Conservation (phyloP, 2,888 invertebrate genomes). For the Seira musarum region DNA sequence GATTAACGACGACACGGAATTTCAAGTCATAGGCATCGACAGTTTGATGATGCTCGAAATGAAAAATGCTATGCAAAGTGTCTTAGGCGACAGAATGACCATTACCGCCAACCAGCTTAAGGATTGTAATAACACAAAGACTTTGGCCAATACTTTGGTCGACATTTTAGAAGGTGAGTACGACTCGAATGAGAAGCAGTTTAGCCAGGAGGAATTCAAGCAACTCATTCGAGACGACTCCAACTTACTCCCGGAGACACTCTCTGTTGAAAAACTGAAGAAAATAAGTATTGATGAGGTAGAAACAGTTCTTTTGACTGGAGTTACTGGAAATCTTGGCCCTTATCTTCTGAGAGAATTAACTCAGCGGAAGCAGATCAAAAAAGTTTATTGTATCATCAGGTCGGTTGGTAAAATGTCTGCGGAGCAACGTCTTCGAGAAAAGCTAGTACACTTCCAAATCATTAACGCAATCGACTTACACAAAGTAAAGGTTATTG, state of each 20-base stretch:
- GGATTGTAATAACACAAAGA: conserved; percentile 46
- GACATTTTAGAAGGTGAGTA: conserved; percentile 33
- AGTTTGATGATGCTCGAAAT: conserved; percentile 58
- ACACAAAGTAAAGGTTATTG: conserved; percentile 14
- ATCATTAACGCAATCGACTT: conserved; percentile 8
- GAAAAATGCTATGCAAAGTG: conserved; percentile 51
- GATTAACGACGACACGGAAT: conserved; percentile 43
- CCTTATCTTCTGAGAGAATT: conserved; percentile 46
- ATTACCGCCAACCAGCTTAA: conserved; percentile 36
- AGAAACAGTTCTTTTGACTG: conserved; percentile 42
- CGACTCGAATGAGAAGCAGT: background rate
- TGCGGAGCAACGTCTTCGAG: conserved; percentile 4
- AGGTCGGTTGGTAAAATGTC: conserved; percentile 7
- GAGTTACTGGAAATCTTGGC: conserved; percentile 48
- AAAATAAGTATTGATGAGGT: background rate
- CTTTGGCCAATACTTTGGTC: conserved; percentile 26
- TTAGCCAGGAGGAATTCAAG: conserved; percentile 30
- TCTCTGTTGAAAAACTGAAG: background rate
- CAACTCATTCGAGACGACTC: conserved; percentile 41
- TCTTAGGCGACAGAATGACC: conserved; percentile 43
- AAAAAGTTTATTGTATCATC: conserved; percentile 42
- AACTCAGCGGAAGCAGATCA: conserved; percentile 4
- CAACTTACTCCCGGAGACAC: conserved; percentile 27
- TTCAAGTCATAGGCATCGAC: conserved; percentile 48
- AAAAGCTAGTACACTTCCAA: background rate